These are phyloP conservation scores for Heliconius cydno DNA, from an alignment of 2,888 invertebrate genomes.

Conservation along the genomic window DNA sequence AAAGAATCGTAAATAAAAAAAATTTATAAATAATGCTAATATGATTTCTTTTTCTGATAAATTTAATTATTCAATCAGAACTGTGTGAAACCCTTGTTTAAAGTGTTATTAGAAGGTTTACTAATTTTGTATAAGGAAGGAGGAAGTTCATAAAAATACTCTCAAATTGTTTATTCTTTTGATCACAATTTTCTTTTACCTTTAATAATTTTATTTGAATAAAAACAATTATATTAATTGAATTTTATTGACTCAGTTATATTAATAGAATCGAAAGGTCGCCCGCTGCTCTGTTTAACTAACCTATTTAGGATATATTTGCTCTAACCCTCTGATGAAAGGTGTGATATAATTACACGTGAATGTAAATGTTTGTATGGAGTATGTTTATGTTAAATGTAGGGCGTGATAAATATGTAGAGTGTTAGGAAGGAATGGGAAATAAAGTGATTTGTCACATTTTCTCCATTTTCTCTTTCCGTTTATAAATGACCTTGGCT, in stretches of 20 bases:
- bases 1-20: conserved; percentile 18
- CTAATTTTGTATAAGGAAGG: background rate
- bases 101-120: background rate
- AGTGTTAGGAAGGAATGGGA: background rate
- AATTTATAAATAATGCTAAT: conserved; percentile 22
- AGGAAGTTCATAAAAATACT: background rate
- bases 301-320: background rate
- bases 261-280: background rate
- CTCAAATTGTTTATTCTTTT: background rate
- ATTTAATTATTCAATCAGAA: background rate
- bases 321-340: background rate
- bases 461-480: background rate
- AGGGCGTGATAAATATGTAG: background rate
- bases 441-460: background rate
- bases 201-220: background rate
- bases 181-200: background rate
- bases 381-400: background rate
- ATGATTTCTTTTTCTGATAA: conserved; percentile 6
- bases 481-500: background rate
- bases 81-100: background rate
- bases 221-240: background rate
- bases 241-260: background rate
- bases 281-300: background rate
- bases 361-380: background rate
- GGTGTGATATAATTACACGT: background rate